Base-by-base conservation (phyloP, 2,797 vertebrate genomes). In the Acipenser ruthenus region DNA sequence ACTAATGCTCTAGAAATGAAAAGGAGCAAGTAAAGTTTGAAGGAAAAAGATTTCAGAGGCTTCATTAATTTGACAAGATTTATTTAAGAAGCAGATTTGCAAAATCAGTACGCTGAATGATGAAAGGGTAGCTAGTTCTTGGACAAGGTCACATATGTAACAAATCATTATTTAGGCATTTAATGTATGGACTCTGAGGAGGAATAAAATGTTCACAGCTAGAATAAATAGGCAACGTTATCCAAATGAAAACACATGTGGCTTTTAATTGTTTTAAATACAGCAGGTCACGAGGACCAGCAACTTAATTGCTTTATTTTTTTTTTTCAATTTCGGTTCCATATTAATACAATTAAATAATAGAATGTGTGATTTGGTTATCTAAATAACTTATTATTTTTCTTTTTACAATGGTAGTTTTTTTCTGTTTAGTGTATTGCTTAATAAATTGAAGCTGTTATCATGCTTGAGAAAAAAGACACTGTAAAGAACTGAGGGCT, bases 91-190 rank as follows among this genome's bases (percentile, higher is more conserved):
- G 11, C 63, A 23, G 63, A 79, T 77, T 77, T 37, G 37, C 37
- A 37, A 37, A 37, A 37, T 37, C 37, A 37, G 37, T 37, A 37
- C 37, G 5, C 37, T 37, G 5, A 37, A 5, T 37, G 37, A 80
- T 79, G 68, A 72, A 74, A 77, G 77, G 75, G 77, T 73, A 77
- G 82, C 80, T 79, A n/a, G 78, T 77, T 84, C 76, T 75, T 83
- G 77, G 62, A 80, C 81, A 83, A 81, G 80, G 81, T 83, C 82
- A 83, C 83, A 86, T 83, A 81, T 86, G 84, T 82, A 86, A 81
- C 68, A 68, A 70, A 75, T 78, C 82, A 86, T 82, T 82, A 83
- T 82, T 80, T 78, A 74, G 78, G 75, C 75, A 78, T 55, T 82
- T 73, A 70, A 78, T 84, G 80, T 75, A 74, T 78, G 81, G 84